Percentiles rank a stretch among this genome's conserved stretches.
Evolutionary conservation across 2,888 invertebrate species (phyloP).

Genomic region (Meloe dianella): DNA sequence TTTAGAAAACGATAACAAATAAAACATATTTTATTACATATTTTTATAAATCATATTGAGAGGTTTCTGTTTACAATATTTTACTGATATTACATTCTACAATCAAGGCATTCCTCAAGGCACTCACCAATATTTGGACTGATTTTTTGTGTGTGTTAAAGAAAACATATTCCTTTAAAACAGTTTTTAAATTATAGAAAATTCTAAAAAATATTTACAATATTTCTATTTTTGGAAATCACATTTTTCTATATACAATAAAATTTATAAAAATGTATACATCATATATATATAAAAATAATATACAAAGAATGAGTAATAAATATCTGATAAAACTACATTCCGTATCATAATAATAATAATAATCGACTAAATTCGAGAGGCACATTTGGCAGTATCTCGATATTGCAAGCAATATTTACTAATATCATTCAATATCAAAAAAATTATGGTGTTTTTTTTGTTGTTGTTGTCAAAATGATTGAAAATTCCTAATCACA

Average conservation of each 20-base stretch:
- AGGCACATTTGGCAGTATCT: slow-evolving; percentile 32
- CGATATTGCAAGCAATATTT: slow-evolving; percentile 10
- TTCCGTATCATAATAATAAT: background rate
- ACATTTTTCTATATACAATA: slow-evolving; percentile 5
- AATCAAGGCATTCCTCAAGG: background rate
- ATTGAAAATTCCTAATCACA: background rate
- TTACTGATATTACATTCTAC: too few species aligned
- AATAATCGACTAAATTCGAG: slow-evolving; percentile 16
- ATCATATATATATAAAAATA: slow-evolving; percentile 5
- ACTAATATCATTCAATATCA: background rate
- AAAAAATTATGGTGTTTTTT: too few species aligned
- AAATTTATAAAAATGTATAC: slow-evolving; percentile 6
- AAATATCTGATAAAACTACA: slow-evolving; percentile 1
- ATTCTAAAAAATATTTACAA: background rate
- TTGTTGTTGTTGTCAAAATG: too few species aligned
- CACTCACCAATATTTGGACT: background rate
- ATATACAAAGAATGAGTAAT: slow-evolving; percentile 7
- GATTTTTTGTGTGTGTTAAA: background rate
- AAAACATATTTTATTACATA: too few species aligned
- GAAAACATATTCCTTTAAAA: background rate
- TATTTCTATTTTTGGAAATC: background rate
- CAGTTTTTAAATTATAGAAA: background rate
- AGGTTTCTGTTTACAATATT: too few species aligned
- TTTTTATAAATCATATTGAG: too few species aligned
- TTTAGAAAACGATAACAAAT: too few species aligned